Percentiles rank a stretch among this genome's conserved stretches.
These are phyloP conservation scores for Triops longicaudatus DNA, from an alignment of 1,140 invertebrate species.

Conservation along the genomic window DNA sequence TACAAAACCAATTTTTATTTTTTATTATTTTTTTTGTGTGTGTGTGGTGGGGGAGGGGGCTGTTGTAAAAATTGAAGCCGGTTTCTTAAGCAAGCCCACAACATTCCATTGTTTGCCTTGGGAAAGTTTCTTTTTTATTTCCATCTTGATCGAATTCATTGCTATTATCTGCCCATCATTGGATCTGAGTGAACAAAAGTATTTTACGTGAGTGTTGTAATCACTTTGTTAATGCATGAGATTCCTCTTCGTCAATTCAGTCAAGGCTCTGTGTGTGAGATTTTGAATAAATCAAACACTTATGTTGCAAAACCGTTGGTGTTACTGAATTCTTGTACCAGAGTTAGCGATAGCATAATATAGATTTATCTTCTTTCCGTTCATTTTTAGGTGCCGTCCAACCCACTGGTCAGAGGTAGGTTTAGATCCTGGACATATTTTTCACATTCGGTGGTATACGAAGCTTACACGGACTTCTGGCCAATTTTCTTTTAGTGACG, in stretches of 20 bases:
- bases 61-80: not conserved
- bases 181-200: conserved; percentile 12
- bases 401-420: too few relatives aligned
- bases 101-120: conserved; percentile 1
- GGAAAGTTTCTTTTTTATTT: not conserved
- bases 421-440: too few relatives aligned
- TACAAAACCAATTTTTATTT: not conserved
- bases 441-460: too few relatives aligned
- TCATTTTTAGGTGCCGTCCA: too few relatives aligned
- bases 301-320: not conserved
- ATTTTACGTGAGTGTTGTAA: not conserved
- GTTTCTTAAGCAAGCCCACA: not conserved
- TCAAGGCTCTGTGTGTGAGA: not conserved
- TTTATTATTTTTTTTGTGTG: not conserved
- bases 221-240: not conserved
- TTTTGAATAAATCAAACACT: not conserved
- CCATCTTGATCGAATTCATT: not conserved
- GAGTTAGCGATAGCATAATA: too few relatives aligned
- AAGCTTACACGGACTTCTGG: too few relatives aligned
- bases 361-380: too few relatives aligned
- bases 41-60: not conserved
- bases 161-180: not conserved
- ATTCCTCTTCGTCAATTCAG: not conserved
- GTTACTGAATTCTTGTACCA: too few relatives aligned
- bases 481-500: not conserved